Evolutionary conservation across 2,113 vertebrate genomes (phyloP).

Genomic region (Montifringilla adamsi): DNA sequence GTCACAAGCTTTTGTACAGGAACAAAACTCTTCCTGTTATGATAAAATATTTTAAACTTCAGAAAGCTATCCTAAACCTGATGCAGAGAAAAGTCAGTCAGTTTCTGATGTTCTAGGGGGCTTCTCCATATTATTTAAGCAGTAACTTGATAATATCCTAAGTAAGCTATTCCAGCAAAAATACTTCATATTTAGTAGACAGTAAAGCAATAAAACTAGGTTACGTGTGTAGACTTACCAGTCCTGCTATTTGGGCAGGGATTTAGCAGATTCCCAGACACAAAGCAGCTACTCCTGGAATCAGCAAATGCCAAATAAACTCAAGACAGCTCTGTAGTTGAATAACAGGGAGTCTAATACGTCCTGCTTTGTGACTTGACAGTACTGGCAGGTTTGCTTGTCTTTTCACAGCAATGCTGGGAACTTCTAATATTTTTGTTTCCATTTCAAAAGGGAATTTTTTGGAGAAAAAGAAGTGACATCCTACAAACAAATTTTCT

Average conservation of each 20-base stretch:
- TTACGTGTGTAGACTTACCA: constrained; percentile 13
- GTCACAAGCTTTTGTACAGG: not conserved
- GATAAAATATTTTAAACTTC: not conserved
- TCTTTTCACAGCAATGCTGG: not conserved
- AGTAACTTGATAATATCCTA: not conserved
- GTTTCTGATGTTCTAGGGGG: not conserved
- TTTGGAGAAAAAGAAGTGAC: not conserved
- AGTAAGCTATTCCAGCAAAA: constrained; percentile 1
- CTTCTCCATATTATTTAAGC: not conserved
- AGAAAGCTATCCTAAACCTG: not conserved
- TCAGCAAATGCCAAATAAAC: not conserved
- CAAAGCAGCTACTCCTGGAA: constrained; percentile 31
- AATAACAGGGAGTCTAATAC: not conserved
- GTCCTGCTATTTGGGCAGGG: constrained; percentile 38
- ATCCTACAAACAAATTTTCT: not conserved
- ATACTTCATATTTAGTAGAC: not conserved
- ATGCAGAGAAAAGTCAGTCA: not conserved
- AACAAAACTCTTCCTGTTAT: not conserved
- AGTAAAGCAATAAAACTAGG: not conserved
- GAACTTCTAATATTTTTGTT: not conserved
- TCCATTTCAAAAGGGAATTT: not conserved
- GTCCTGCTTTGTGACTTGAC: not conserved
- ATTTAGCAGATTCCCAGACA: constrained; percentile 58
- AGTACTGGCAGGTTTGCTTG: not conserved
- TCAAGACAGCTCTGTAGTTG: not conserved